Base-by-base conservation (phyloP, 1,140 invertebrate species). In the Phymorhynchus buccinoides region DNA sequence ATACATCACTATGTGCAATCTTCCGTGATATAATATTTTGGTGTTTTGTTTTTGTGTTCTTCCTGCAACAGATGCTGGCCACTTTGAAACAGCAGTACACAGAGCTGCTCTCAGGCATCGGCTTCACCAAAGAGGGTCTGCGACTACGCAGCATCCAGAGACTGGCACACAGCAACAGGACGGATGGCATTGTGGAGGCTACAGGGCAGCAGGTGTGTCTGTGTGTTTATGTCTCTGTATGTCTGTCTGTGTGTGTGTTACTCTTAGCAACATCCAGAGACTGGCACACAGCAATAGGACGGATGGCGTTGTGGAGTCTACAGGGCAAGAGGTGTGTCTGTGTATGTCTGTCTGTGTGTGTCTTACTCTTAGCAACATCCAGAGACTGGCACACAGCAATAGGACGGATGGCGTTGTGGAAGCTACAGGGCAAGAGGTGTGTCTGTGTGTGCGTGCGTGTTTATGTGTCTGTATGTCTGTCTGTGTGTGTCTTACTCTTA, bases 341-440 rank as follows among this genome's bases (percentile, higher is more conserved):
- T n/a, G n/a, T n/a, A n/a, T n/a, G n/a, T n/a, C n/a, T n/a, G n/a
- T n/a, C n/a, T n/a, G n/a, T n/a, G n/a, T n/a, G n/a, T n/a, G n/a
- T n/a, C n/a, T n/a, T n/a, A n/a, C n/a, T n/a, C n/a, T n/a, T n/a
- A n/a, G 86, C 56, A 89, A 90, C 77, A 96, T 22, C 30, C 94
- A 96, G 48, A 94, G 90, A 78, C 87, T 86, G n/a, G 90, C 89
- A 16, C 86, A 94, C 81, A 94, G 94, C 39, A 62, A 62, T 85
- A 95, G 95, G 35, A 93, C 94, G 81, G 96, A 97, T 91, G 95
- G 94, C 71, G 95, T 97, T 2, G 90, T 95, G 0, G 93, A 95
- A 85, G 89, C 96, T 1, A 97, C 96, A 27, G 96, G 96, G 84
- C 86, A 90, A n/a, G 95, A 96, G 92, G 95, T 95, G 52, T n/a